Base-by-base conservation (phyloP, 2,797 vertebrate species). In the Acipenser ruthenus region DNA sequence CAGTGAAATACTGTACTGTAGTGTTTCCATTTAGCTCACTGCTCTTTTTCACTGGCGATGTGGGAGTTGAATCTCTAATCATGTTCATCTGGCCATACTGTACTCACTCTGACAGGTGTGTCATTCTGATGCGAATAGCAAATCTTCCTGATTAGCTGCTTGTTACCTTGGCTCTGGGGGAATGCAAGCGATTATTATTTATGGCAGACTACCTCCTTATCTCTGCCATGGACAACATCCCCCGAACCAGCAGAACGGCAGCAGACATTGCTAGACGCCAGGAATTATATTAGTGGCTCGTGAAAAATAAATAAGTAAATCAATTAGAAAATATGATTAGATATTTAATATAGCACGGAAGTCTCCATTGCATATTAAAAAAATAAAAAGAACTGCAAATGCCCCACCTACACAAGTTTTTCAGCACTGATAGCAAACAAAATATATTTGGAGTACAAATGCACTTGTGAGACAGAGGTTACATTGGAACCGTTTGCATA, bases 121-220 rank as follows among this genome's bases (percentile, higher is more conserved):
- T 75, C 68, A 64, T 70, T 71, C 70, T 72, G 79, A 85, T 84
- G 80, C 80, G 84, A 78, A 84, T 84, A 77, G 85, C 83, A 80
- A 80, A 80, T 70, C 73, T 69, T 80, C 79, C 81, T 84, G 86
- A 88, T 88, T 85, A 87, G 78, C 82, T 86, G 78, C 77, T 71
- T 76, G 75, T 71, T 78, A 80, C 75, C 73, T 70, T 75, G 78
- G 85, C 80, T 84, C 49, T 69, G 66, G 60, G 68, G 78, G 80
- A 80, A 82, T 72, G 78, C 76, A 75, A 74, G 65, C 50, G 69
- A 71, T 69, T 77, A 73, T 79, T 70, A 77, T 80, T 76, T 77
- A 70, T 50, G 50, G 23, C 13, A 12, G 55, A 58, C 13, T 58
- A 0, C 55, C 12, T 58, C 13, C 55, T 58, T 58, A 58, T 58